Evolutionary conservation across 2,797 vertebrate genomes (phyloP), one percentile per base, ranked within the genome.

Genomic region (Sebastolobus alascanus): DNA sequence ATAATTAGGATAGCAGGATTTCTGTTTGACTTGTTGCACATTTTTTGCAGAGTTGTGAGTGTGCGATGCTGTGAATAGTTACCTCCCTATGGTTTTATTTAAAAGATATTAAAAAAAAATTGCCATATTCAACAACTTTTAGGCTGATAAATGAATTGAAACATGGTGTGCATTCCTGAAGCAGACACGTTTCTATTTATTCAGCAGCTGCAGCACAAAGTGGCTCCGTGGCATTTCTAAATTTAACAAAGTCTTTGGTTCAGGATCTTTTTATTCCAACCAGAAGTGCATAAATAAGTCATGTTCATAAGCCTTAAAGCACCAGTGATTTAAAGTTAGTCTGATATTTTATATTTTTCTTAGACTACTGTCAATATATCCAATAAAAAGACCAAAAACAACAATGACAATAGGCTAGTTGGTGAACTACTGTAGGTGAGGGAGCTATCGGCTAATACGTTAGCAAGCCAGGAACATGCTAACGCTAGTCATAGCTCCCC

Each of bases 191-290:
- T 73, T 40, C 43, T 72, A 1, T 58, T 63, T n/a, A 6, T 2
- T 46, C 46, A 27, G 68, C 84, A 80, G 74, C 75, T 75, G 83
- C 56, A 74, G 77, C 56, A 40, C 54, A 64, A 75, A 46, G 63
- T 27, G 63, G 35, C 75, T 79, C 27, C 22, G 75, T 65, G 69
- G 69, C 52, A 58, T 38, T 83, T 80, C 64, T 66, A 74, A 6
- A 60, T 85, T 76, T 58, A 85, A 56, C 55, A 52, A 59, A 31
- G n/a, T 27, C 22, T 71, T 52, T 68, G 60, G 77, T 58, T 65
- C 40, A 33, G 56, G 5, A 27, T 2, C 2, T 64, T 56, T 46
- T 43, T 35, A 4, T 37, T 29, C 5, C 13, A 13, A 25, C 38
- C 46, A 66, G 46, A 35, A 29, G 20, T 16, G 35, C 22, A 16